Evolutionary conservation across 2,113 vertebrate species (phyloP), one percentile per base, ranked within the genome.

Genomic region (Chascanopsetta lugubris): DNA sequence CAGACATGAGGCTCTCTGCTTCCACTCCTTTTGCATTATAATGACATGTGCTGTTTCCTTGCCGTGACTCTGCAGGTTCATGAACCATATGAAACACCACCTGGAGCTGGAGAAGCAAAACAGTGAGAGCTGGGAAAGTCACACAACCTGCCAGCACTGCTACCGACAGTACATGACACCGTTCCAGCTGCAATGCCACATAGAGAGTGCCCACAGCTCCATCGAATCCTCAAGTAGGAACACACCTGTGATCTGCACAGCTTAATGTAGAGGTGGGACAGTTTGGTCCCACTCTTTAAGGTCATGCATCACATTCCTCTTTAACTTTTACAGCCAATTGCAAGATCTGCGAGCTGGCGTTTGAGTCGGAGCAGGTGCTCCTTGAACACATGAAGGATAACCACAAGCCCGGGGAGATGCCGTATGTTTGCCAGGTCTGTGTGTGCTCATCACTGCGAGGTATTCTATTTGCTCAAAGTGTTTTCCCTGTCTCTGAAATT

Each of bases 31-130:
- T 13, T 54, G n/a, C 15, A 6, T 18, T 48, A 43, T 25, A 32
- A 2, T 3, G 12, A 61, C 22, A 27, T 4, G 11, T 63, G 42
- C 64, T 43, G 8, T 40, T 64, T 67, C 2, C 51, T 1, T 54
- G 11, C 8, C 61, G 2, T 49, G 43, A 2, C 48, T 48, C 40
- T 68, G 5, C 89, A 99, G 97, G 92, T 99, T 98, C 84, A 99
- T 99, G 97, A 99, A 99, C 92, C 97, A 99, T 85, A 98, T 99
- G 97, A 98, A 99, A 59, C 97, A 99, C 84, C 97, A 99, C 80
- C 89, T 99, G 86, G 97, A 99, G 83, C 91, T 98, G 56, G 97
- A 99, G 78, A 99, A 98, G 83, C 97, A 99, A 88, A 97, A 95
- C 90, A 98, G 93, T 24, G 97, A 99, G 89, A 99, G 96, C 10